Conservation (phyloP, 2,797 vertebrate species). For the Leptatherina wallacei region DNA sequence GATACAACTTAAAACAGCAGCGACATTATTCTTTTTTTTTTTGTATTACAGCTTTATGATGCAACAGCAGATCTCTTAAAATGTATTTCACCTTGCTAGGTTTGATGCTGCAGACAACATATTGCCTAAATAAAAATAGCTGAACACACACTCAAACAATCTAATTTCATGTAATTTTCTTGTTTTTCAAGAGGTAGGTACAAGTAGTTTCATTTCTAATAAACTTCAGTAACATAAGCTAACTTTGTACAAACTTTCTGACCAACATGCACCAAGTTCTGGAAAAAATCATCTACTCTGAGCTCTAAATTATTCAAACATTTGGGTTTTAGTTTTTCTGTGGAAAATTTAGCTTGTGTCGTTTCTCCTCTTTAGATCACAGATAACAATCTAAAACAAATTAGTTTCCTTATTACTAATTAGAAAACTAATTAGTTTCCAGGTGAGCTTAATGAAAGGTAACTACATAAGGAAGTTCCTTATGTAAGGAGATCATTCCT, state of each 20-base stretch:
- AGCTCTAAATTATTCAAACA: background rate
- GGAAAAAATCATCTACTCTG: too few relatives aligned
- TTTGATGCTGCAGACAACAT: background rate
- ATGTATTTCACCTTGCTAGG: background rate
- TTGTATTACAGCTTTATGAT: constrained; percentile 1
- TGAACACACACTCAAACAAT: background rate
- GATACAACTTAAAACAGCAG: too few relatives aligned
- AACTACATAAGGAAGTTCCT: too few relatives aligned
- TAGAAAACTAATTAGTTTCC: too few relatives aligned
- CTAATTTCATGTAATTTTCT: background rate
- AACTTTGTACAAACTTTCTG: too few relatives aligned
- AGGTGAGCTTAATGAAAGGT: too few relatives aligned
- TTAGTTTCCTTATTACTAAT: background rate
- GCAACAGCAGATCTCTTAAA: constrained; percentile 8
- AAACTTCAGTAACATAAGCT: too few relatives aligned
- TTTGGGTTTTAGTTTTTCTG: background rate
- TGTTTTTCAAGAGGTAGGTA: background rate
- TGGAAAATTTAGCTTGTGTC: background rate
- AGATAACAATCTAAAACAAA: background rate
- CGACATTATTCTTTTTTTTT: too few relatives aligned
- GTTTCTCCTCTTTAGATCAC: background rate
- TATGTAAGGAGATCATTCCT: too few relatives aligned
- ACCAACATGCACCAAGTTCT: background rate
- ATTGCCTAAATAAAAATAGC: background rate
- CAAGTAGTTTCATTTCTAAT: too few relatives aligned